Evolutionary conservation across 2,113 vertebrate genomes (phyloP).

Genomic region (Lepisosteus osseus): DNA sequence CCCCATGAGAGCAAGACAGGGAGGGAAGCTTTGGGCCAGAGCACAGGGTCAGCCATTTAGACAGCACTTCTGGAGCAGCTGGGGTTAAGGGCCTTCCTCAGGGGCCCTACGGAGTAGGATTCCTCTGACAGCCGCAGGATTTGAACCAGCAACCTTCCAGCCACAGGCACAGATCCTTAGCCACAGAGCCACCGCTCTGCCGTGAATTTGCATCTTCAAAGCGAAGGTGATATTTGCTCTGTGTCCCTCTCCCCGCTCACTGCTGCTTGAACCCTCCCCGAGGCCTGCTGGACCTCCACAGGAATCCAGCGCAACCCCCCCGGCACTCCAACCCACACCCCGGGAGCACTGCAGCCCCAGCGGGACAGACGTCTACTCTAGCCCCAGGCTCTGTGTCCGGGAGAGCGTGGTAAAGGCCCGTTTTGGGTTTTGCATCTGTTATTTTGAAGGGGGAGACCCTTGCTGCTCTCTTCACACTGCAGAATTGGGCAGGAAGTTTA

Average conservation of each 20-base stretch:
- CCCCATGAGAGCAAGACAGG: too few relatives aligned
- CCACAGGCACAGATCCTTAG: too few relatives aligned
- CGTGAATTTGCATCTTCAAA: too few relatives aligned
- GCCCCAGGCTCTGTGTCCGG: background rate
- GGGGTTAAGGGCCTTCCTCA: too few relatives aligned
- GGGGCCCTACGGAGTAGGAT: too few relatives aligned
- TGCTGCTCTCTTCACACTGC: background rate
- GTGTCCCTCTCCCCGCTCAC: background rate
- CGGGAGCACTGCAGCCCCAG: background rate
- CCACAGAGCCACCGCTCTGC: too few relatives aligned
- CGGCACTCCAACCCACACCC: background rate
- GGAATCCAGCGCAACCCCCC: background rate
- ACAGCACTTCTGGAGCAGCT: too few relatives aligned
- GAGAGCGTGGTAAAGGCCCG: background rate
- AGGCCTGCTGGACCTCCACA: background rate
- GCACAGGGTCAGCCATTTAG: too few relatives aligned
- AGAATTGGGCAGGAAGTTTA: background rate
- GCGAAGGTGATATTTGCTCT: background rate
- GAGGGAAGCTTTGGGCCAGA: too few relatives aligned
- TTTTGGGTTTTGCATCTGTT: background rate
- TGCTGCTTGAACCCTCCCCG: background rate
- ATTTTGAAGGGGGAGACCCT: too few relatives aligned
- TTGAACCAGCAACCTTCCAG: too few relatives aligned
- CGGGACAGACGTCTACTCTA: background rate
- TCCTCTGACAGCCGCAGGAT: too few relatives aligned